A percentile compares a stretch with the other conserved stretches of the same genome.
Evolutionary conservation across 2,797 vertebrate species (phyloP).

Genomic region (Chromis chromis): DNA sequence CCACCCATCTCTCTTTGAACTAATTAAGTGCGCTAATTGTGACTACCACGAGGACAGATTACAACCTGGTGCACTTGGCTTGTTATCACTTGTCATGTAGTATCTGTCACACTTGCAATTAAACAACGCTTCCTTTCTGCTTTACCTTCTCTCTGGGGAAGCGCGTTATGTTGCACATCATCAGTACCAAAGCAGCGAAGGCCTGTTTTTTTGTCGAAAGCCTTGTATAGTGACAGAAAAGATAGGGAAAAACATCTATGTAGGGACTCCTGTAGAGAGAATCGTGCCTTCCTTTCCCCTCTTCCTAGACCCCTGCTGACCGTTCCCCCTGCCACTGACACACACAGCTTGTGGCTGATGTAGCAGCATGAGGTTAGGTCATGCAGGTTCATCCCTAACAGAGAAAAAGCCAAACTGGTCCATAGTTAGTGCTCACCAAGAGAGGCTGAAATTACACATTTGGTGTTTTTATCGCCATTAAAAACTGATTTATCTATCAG

Average conservation of each 20-base stretch:
- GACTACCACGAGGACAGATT: slow-evolving; percentile 62
- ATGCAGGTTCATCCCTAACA: slow-evolving; percentile 36
- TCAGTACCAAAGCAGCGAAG: slow-evolving; percentile 22
- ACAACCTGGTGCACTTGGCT: slow-evolving; percentile 50
- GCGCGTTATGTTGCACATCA: slow-evolving; percentile 43
- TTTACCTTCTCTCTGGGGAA: slow-evolving; percentile 44
- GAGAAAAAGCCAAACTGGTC: slow-evolving; percentile 20
- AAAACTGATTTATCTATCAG: background rate
- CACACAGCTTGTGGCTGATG: slow-evolving; percentile 69
- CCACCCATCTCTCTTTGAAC: slow-evolving; percentile 29
- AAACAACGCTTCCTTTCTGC: slow-evolving; percentile 51
- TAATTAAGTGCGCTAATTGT: slow-evolving; percentile 75
- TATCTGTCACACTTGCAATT: slow-evolving; percentile 76
- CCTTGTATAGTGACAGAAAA: slow-evolving; percentile 14
- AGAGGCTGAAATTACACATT: slow-evolving; percentile 28
- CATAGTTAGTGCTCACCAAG: slow-evolving; percentile 8
- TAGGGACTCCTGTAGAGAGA: slow-evolving; percentile 27
- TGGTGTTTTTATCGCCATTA: slow-evolving; percentile 19
- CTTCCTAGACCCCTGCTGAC: slow-evolving; percentile 39
- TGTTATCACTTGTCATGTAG: slow-evolving; percentile 70
- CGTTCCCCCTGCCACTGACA: slow-evolving; percentile 19
- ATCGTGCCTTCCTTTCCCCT: slow-evolving; percentile 25
- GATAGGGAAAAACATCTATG: slow-evolving; percentile 33
- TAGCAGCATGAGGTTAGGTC: slow-evolving; percentile 57
- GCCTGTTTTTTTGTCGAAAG: slow-evolving; percentile 37